Percentiles rank a stretch among this genome's conserved stretches.
Conservation (phyloP, 1,140 invertebrate genomes). For the Cydia amplana region DNA sequence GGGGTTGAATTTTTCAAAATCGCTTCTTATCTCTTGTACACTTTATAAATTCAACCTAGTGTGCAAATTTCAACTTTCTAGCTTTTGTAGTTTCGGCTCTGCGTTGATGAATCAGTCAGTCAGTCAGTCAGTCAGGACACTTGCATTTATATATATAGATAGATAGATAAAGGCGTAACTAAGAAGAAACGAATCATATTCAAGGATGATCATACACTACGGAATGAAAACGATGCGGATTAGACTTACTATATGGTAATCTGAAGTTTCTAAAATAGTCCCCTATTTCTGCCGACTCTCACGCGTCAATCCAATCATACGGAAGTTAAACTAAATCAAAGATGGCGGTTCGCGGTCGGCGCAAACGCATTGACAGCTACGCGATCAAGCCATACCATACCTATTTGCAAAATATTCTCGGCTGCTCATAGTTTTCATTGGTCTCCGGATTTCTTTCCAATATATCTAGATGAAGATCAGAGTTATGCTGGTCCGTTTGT, state of each 20-base stretch:
- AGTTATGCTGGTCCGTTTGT: neutral
- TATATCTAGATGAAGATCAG: neutral
- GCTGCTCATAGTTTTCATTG: neutral
- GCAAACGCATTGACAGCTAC: neutral
- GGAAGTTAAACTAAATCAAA: slow-evolving; percentile 7
- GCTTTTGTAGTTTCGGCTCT: too few species aligned
- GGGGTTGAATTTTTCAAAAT: too few species aligned
- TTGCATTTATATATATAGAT: too few species aligned
- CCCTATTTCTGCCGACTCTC: neutral
- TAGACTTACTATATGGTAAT: neutral
- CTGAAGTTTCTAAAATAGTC: neutral
- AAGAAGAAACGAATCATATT: neutral
- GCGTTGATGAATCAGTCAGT: too few species aligned
- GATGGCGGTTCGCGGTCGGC: slow-evolving; percentile 12
- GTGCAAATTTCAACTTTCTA: too few species aligned
- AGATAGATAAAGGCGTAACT: neutral
- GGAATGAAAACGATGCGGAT: neutral
- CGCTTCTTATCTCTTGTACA: too few species aligned
- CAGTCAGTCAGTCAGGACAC: too few species aligned
- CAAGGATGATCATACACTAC: neutral
- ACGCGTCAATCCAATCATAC: slow-evolving; percentile 9
- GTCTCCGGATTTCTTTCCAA: neutral
- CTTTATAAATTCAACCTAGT: too few species aligned
- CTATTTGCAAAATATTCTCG: neutral
- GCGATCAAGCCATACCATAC: neutral